phyloP scores from a whole-genome alignment of 2,797 vertebrate genomes.

The Bovichtus diacanthus region DNA sequence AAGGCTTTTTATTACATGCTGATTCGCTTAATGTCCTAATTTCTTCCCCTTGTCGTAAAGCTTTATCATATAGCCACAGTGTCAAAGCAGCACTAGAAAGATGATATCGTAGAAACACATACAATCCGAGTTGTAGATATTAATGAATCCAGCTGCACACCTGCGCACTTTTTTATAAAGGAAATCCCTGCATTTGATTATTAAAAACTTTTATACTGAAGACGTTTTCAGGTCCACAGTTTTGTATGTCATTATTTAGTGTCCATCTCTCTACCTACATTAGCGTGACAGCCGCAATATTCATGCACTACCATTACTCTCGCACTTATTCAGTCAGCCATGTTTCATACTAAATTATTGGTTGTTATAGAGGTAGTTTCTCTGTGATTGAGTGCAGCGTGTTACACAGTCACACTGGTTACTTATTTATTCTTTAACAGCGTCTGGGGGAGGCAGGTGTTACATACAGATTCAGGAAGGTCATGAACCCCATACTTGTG shows the following conservation, averaged over 20 bases:
- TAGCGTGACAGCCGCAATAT: background rate
- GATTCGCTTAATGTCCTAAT: slow-evolving; percentile 18
- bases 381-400: slow-evolving; percentile 39
- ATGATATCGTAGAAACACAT: background rate
- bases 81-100: too few species aligned
- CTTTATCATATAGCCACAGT: background rate
- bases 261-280: background rate
- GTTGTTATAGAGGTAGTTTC: slow-evolving; percentile 25
- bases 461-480: slow-evolving; percentile 34
- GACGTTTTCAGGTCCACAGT: background rate
- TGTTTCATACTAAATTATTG: slow-evolving; percentile 33
- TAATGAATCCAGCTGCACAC: background rate
- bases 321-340: slow-evolving; percentile 12
- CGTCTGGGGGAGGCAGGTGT: slow-evolving; percentile 13
- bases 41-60: background rate
- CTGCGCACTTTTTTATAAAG: background rate
- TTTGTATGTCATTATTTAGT: background rate
- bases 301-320: slow-evolving; percentile 3
- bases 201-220: background rate
- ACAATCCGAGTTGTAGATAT: background rate
- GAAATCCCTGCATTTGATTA: background rate
- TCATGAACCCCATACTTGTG: slow-evolving; percentile 4
- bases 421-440: slow-evolving; percentile 18
- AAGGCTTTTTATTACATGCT: slow-evolving; percentile 10
- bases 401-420: slow-evolving; percentile 10